A percentile compares a stretch with the other conserved stretches of the same genome.
Conservation (phyloP, 1,140 invertebrate genomes). For the Reticulitermes speratus region DNA sequence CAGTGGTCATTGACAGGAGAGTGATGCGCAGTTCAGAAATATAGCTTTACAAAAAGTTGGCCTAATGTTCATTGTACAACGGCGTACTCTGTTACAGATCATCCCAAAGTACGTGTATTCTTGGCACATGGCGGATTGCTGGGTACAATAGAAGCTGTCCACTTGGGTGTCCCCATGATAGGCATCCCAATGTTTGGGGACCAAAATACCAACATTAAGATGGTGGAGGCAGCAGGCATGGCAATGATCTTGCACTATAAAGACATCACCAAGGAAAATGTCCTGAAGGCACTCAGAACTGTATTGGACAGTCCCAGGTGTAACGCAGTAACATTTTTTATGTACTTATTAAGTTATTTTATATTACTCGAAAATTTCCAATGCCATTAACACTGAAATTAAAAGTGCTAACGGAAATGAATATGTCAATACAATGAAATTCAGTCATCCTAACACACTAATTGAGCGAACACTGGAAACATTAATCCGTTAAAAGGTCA, state of each 20-base stretch:
- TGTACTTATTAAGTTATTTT: no score
- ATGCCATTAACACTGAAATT: no score
- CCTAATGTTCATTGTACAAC: background rate
- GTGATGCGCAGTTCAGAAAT: no score
- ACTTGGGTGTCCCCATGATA: slow-evolving; percentile 48
- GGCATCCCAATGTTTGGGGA: slow-evolving; percentile 44
- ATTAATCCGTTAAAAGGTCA: no score
- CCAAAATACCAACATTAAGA: slow-evolving; percentile 28
- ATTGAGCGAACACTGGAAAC: no score
- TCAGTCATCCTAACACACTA: no score
- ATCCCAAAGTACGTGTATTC: slow-evolving; percentile 46
- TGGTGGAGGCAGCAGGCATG: slow-evolving; percentile 40
- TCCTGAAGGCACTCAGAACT: background rate
- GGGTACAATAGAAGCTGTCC: slow-evolving; percentile 49
- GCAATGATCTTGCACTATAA: slow-evolving; percentile 44
- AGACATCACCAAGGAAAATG: slow-evolving; percentile 41
- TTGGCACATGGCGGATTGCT: slow-evolving; percentile 52
- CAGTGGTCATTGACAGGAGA: no score
- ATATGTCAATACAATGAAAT: no score
- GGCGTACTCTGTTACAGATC: slow-evolving; percentile 37
- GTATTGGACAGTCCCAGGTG: background rate
- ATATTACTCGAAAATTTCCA: no score
- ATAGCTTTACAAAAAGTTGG: no score
- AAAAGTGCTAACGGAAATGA: no score
- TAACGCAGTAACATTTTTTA: no score